Conservation (phyloP, 2,888 invertebrate species). For the Drosophila koepferae region DNA sequence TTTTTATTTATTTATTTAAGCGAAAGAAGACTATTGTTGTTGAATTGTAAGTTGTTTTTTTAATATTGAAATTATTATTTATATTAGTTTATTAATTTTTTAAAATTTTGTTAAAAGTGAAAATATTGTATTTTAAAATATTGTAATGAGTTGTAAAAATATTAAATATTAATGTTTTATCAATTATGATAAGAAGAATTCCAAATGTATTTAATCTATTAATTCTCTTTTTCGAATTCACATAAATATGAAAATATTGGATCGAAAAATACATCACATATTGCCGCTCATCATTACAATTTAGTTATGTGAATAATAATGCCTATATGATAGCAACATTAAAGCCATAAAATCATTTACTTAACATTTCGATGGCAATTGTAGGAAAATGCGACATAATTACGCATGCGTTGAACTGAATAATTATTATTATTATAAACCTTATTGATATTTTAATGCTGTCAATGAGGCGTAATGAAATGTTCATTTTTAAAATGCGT, state of each 20-base stretch:
- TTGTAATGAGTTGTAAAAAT: no score
- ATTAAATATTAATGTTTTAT: no score
- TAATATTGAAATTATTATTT: not conserved
- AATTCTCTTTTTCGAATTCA: no score
- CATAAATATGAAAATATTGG: not conserved
- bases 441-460: conserved; percentile 53
- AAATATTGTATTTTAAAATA: no score
- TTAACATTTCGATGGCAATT: not conserved
- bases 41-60: no score
- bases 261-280: no score
- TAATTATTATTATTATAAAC: conserved; percentile 57
- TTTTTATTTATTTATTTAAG: no score
- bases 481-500: conserved; percentile 30
- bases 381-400: not conserved
- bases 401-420: conserved; percentile 27
- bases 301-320: not conserved
- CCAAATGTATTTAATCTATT: no score
- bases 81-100: no score
- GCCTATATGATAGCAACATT: not conserved
- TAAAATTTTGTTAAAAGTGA: no score
- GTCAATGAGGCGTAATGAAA: conserved; percentile 59
- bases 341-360: not conserved
- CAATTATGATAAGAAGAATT: no score
- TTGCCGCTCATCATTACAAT: not conserved
- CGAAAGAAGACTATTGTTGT: no score